Evolutionary conservation across 2,888 invertebrate genomes (phyloP).

Genomic region (Spilosoma lubricipeda): DNA sequence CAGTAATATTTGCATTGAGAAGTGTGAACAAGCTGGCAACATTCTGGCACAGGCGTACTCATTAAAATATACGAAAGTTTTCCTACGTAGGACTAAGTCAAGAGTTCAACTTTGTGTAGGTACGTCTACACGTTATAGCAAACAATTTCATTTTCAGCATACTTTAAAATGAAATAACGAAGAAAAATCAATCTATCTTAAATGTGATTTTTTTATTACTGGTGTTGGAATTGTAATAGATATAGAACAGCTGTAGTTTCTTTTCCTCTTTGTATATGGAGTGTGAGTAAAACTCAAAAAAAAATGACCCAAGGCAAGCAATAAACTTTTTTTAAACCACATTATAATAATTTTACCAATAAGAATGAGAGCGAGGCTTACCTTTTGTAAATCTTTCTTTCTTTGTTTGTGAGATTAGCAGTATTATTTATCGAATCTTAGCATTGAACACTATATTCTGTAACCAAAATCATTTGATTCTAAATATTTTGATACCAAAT

Average conservation of each 20-base stretch:
- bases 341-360: not conserved
- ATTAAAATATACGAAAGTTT: constrained; percentile 13
- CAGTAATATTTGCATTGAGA: constrained; percentile 14
- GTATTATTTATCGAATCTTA: not conserved
- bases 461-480: not conserved
- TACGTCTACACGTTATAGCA: not conserved
- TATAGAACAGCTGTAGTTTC: not conserved
- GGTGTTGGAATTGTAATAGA: not conserved
- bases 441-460: not conserved
- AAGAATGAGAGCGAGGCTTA: no score
- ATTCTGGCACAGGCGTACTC: constrained; percentile 11
- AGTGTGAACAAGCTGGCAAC: constrained; percentile 13
- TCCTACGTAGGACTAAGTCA: not conserved
- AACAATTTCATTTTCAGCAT: not conserved
- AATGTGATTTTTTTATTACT: not conserved
- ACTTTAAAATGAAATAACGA: not conserved
- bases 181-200: not conserved
- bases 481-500: not conserved
- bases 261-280: not conserved
- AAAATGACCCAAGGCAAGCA: not conserved
- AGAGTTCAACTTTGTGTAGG: not conserved
- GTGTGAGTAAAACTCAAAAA: not conserved
- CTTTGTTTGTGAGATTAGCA: not conserved
- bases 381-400: no score
- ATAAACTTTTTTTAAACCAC: not conserved